Evolutionary conservation across 1,140 invertebrate genomes (phyloP).

Genomic region (Drosophila fuyamai): DNA sequence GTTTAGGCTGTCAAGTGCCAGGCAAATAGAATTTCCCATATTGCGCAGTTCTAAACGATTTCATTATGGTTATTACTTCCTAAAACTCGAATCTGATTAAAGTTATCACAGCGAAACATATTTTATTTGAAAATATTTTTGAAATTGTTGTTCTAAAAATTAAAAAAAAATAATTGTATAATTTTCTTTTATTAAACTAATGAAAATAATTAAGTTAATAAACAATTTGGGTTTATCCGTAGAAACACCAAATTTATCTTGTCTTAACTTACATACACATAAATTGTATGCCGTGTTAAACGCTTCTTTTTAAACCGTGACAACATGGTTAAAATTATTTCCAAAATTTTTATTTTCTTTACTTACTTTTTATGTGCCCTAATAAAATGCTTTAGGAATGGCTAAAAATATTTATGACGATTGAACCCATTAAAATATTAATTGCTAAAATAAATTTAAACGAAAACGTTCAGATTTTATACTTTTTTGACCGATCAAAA

Average conservation of each 20-base stretch:
- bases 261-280: too few species aligned
- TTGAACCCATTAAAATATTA: conserved; percentile 24
- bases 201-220: too few species aligned
- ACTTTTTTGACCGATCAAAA: neutral
- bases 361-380: conserved; percentile 3
- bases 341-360: neutral
- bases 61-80: conserved; percentile 49
- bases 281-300: neutral
- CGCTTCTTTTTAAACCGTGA: conserved; percentile 14
- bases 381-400: conserved; percentile 10
- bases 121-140: neutral
- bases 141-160: too few species aligned
- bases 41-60: conserved; percentile 46
- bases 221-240: neutral
- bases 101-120: neutral
- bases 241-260: neutral
- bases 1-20: conserved; percentile 19
- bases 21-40: conserved; percentile 42
- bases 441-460: neutral
- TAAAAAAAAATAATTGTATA: too few species aligned
- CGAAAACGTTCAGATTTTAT: conserved; percentile 3
- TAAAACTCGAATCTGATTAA: conserved; percentile 9
- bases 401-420: conserved; percentile 25
- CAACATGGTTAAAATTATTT: conserved; percentile 21
- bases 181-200: too few species aligned